Conservation (phyloP, 2,113 vertebrate species). For the Poecile atricapillus region DNA sequence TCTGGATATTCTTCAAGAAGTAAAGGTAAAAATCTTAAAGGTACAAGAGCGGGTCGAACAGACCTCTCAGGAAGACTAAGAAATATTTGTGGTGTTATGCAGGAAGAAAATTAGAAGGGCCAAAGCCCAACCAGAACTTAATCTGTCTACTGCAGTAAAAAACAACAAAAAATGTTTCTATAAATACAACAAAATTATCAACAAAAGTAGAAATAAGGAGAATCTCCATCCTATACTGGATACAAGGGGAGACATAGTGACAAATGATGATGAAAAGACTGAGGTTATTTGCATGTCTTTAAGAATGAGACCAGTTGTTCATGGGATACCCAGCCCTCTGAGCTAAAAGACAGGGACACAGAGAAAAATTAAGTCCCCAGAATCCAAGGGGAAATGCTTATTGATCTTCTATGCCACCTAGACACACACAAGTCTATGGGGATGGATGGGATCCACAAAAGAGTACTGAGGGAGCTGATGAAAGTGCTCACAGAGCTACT, state of each 20-base stretch:
- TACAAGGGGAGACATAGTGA: no score
- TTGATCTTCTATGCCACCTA: neutral
- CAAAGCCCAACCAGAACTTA: neutral
- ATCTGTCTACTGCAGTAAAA: neutral
- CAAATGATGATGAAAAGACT: neutral
- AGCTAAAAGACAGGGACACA: neutral
- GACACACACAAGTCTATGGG: neutral
- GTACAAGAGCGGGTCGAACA: neutral
- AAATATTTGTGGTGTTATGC: neutral
- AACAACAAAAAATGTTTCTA: neutral
- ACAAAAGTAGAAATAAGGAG: neutral
- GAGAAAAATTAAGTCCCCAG: neutral
- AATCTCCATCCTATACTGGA: neutral
- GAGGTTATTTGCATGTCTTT: neutral
- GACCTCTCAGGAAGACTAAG: neutral
- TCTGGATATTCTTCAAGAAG: neutral
- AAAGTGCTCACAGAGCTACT: neutral
- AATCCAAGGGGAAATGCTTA: neutral
- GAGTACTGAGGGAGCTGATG: neutral
- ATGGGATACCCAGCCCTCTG: neutral
- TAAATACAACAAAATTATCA: neutral
- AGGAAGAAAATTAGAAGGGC: neutral
- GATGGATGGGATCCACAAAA: neutral
- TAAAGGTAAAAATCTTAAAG: neutral
- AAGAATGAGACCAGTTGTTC: neutral